Evolutionary conservation across 2,113 vertebrate species (phyloP), one percentile per base, ranked within the genome.

Genomic region (Apeltes quadracus): DNA sequence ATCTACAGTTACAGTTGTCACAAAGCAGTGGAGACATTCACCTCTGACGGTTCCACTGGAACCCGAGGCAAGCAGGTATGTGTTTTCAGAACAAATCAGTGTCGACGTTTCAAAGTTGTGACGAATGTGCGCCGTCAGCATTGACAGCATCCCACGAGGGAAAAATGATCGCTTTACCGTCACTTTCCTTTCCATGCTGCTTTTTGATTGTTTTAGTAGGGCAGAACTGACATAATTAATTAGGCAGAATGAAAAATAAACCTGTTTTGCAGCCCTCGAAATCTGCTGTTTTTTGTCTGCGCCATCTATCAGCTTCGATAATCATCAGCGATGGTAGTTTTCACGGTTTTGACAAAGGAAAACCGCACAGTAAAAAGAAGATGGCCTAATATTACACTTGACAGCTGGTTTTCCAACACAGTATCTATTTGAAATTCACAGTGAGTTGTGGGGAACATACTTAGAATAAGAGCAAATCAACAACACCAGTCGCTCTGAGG

Each of bases 371-470:
- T 32, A 32, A 34, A 34, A 34, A 34, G 6, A 61, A 27, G 12
- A 4, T 12, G 13, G 6, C 12, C 4, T 25, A 4, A 4, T 14
- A 12, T 22, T 6, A 11, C 23, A 6, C 44, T 51, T 29, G 20
- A 54, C 9, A 34, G 6, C 27, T 36, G 1, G 48, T 43, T 65
- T 20, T 39, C 50, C 36, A 22, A 44, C 9, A 3, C 10, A 13
- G 11, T 53, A 18, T 69, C 5, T 1, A 4, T 70, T 55, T 25
- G n/a, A 27, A 59, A 34, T 34, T 34, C 32, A 34, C 32, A 4
- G 62, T 84, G 59, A 69, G 56, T 41, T 64, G 27, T 72, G 75
- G 84, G 64, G 46, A 76, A 78, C 39, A 61, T 39, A 23, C 36
- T 75, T 59, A 7, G 38, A 54, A 36, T 32, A 61, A 67, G 63